Evolutionary conservation across 2,888 invertebrate genomes (phyloP).

Genomic region (Hypercompe scribonia): DNA sequence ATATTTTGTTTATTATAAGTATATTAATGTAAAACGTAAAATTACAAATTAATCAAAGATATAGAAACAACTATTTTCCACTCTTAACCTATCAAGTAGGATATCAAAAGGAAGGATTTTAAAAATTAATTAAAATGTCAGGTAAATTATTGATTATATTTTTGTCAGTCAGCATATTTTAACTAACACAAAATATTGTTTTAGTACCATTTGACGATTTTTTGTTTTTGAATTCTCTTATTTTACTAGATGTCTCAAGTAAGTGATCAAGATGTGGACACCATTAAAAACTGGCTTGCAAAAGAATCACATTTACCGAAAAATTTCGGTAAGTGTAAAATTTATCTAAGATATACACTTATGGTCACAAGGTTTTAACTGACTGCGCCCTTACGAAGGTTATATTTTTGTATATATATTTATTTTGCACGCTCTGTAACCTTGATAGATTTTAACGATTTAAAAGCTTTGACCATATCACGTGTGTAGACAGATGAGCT

Average conservation of each 20-base stretch:
- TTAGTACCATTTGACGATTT: not conserved
- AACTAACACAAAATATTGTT: not conserved
- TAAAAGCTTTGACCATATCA: too few species aligned
- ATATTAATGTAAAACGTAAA: too few species aligned
- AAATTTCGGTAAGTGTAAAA: conserved; percentile 85
- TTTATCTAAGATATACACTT: not conserved
- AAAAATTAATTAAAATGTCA: too few species aligned
- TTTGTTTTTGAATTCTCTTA: not conserved
- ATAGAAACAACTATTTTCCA: not conserved
- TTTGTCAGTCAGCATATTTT: not conserved
- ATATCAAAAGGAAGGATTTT: too few species aligned
- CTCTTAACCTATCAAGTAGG: not conserved
- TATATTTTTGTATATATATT: too few species aligned
- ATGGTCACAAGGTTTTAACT: too few species aligned
- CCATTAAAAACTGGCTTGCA: conserved; percentile 89
- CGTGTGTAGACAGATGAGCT: too few species aligned
- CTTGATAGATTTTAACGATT: too few species aligned
- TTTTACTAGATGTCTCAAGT: conserved; percentile 72
- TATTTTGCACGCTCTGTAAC: too few species aligned
- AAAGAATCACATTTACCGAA: conserved; percentile 90
- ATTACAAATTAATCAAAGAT: not conserved
- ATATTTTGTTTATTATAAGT: too few species aligned
- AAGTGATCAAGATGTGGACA: conserved; percentile 86
- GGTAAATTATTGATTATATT: too few species aligned
- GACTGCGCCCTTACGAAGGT: too few species aligned